Evolutionary conservation across 2,113 vertebrate genomes (phyloP).

Genomic region (Leuciscus idus): DNA sequence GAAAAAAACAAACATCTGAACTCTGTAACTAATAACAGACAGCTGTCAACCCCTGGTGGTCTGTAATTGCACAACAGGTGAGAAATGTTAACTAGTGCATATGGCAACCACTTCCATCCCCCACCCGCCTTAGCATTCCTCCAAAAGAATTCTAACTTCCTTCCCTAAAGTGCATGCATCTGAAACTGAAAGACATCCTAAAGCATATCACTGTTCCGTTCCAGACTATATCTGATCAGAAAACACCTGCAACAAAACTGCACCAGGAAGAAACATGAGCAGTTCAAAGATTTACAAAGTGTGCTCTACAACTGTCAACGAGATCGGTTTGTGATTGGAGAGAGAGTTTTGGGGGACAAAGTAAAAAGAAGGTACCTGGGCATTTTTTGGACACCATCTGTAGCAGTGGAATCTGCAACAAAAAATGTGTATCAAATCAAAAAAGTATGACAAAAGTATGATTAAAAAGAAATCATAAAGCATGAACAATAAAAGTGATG

Average conservation of each 20-base stretch:
- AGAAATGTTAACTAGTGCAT: neutral
- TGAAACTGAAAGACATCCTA: constrained; percentile 38
- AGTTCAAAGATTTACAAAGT: neutral
- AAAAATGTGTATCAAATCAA: constrained; percentile 46
- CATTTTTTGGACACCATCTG: constrained; percentile 76
- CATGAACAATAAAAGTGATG: neutral
- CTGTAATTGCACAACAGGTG: neutral
- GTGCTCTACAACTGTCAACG: neutral
- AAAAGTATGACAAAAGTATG: constrained; percentile 20
- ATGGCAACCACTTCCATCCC: neutral
- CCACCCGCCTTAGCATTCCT: neutral
- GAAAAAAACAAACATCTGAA: neutral
- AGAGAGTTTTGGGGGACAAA: constrained; percentile 62
- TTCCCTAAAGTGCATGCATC: constrained; percentile 45
- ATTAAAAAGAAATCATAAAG: neutral
- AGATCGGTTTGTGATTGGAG: constrained; percentile 46
- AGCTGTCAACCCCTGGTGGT: neutral
- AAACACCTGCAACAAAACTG: constrained; percentile 14
- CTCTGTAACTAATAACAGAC: neutral
- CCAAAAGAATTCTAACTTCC: constrained; percentile 47
- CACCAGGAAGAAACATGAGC: neutral
- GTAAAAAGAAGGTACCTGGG: constrained; percentile 74
- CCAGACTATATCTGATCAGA: constrained; percentile 25
- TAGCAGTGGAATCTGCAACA: constrained; percentile 78
- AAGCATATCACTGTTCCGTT: constrained; percentile 40